Evolutionary conservation across 1,140 invertebrate genomes (phyloP), one percentile per base, ranked within the genome.

Genomic region (Dreissena polymorpha): DNA sequence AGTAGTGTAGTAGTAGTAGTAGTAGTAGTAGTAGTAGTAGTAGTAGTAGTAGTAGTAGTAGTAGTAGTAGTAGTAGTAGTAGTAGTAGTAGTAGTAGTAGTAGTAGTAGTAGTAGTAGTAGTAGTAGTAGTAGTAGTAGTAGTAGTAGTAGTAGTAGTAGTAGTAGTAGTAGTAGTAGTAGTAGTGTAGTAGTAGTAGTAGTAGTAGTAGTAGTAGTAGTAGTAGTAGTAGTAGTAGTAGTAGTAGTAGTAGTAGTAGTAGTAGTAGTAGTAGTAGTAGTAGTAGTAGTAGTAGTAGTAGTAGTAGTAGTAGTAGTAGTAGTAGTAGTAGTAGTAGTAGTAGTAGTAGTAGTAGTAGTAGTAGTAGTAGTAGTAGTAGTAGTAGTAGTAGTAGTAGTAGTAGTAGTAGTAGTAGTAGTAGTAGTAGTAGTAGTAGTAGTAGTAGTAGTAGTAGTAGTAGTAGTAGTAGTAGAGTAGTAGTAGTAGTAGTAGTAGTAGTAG

Each of bases 71-170:
- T 50, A 68, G 74, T 68, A 77, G 25, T 64, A 64, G n/a, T 64
- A 21, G 60, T 64, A 64, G 14, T 64, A 64, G 25, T 12, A 25
- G 8, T 2, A 39, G 8, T 5, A 39, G 8, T 39, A 39, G 39
- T 39, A 39, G n/a, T 39, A 39, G 2, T 5, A 5, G 3, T 39
- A 5, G 39, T 39, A 39, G 39, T 39, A 39, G 2, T 2, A 75
- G 53, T 29, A 75, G 2, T 0, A 75, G 53, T 64, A 75, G 73
- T 64, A 75, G 73, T 64, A 75, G 53, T 64, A 75, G 71, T 63
- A 81, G 73, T 67, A 64, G 73, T 80, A 81, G 81, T 67, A 83
- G 75, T 39, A 69, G 63, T 16, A 25, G 39, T 39, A 39, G 39
- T 39, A 39, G 2, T 39, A 5, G 8, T 8, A 39, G 39, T 39